Evolutionary conservation across 2,113 vertebrate genomes (phyloP).

Genomic region (Columbina picui): DNA sequence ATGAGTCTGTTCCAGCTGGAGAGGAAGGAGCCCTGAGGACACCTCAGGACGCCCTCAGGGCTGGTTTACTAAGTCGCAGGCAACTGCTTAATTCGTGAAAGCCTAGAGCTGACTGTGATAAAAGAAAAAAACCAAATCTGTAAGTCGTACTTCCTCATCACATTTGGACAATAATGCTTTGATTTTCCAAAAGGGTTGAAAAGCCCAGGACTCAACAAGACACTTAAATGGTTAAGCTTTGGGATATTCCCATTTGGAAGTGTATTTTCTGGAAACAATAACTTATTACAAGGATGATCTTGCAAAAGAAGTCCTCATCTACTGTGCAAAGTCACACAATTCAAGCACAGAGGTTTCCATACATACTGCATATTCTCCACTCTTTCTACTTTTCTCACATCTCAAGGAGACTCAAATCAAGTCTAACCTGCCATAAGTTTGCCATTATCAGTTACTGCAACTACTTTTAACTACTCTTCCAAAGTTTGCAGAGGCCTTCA

Average conservation of each 20-base stretch:
- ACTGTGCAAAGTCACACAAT: accelerated
- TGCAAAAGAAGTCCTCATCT: not conserved
- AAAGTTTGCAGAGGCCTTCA: not conserved
- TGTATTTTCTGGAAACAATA: not conserved
- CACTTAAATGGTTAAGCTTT: not conserved
- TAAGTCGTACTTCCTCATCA: not conserved
- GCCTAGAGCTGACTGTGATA: accelerated
- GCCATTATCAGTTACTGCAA: not conserved
- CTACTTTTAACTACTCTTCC: not conserved
- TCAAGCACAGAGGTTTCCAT: not conserved
- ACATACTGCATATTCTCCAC: not conserved
- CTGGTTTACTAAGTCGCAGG: not conserved
- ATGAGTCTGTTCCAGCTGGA: not conserved
- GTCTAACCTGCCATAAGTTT: not conserved
- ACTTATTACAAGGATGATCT: not conserved
- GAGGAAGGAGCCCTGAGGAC: not conserved
- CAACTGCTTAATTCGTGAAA: not conserved
- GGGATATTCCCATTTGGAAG: not conserved
- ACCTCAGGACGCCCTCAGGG: not conserved
- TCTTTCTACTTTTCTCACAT: not conserved
- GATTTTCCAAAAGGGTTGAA: not conserved
- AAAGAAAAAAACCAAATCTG: not conserved
- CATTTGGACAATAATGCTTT: not conserved
- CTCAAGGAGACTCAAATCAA: not conserved
- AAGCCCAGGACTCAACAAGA: not conserved